Conservation (phyloP, 2,113 vertebrate genomes). For the Hyperoodon ampullatus region DNA sequence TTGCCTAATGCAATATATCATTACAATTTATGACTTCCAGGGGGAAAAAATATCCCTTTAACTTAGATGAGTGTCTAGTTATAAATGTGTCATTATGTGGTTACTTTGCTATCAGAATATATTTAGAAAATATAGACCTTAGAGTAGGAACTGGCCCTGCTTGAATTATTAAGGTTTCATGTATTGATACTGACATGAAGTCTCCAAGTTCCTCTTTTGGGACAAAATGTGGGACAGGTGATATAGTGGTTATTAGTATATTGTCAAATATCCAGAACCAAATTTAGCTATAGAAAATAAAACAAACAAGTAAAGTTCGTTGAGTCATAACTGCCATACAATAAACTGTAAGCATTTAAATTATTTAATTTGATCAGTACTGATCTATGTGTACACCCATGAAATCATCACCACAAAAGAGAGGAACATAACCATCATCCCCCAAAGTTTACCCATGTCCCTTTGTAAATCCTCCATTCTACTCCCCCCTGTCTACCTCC, state of each 20-base stretch:
- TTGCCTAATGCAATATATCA: constrained; percentile 79
- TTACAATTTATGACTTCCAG: constrained; percentile 75
- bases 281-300: not conserved
- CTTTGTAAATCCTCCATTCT: not conserved
- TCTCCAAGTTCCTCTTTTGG: not conserved
- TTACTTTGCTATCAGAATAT: constrained; percentile 75
- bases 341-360: not conserved
- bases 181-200: not conserved
- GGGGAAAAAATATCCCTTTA: constrained; percentile 75
- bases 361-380: not conserved
- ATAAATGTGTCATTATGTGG: constrained; percentile 78
- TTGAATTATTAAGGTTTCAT: not conserved
- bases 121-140: constrained; percentile 67
- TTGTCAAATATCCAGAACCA: not conserved
- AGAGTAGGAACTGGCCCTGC: constrained; percentile 6
- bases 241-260: not conserved
- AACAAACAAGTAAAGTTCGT: not conserved
- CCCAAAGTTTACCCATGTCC: not conserved
- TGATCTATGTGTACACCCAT: not conserved
- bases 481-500: not conserved
- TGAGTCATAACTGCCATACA: not conserved
- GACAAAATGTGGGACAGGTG: not conserved
- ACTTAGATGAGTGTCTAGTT: constrained; percentile 77
- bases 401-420: not conserved
- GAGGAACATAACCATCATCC: not conserved